Percentiles rank a stretch among this genome's conserved stretches.
phyloP scores from a whole-genome alignment of 2,888 invertebrate species.

The Malachius bipustulatus region DNA sequence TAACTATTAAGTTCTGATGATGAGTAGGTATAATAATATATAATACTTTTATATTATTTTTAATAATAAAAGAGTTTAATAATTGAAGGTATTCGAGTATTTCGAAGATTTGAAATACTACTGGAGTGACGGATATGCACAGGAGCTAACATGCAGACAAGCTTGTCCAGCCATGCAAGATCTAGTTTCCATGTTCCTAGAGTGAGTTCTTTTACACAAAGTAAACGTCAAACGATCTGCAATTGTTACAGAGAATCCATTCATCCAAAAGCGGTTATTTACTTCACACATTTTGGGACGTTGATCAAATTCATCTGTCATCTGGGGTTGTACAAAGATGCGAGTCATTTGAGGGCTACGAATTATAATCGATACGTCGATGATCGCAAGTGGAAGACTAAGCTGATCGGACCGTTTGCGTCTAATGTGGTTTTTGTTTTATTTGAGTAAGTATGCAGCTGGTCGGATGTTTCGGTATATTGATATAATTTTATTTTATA shows the following conservation, averaged over 20 bases:
- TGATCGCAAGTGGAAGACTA: slow-evolving; percentile 45
- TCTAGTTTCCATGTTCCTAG: slow-evolving; percentile 51
- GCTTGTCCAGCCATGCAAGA: slow-evolving; percentile 64
- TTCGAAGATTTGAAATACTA: slow-evolving; percentile 66
- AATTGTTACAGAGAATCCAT: slow-evolving; percentile 23
- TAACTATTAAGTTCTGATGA: too few species aligned
- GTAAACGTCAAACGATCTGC: too few species aligned
- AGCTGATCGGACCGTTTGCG: slow-evolving; percentile 65
- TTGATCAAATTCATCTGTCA: slow-evolving; percentile 62
- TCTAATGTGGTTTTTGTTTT: slow-evolving; percentile 67
- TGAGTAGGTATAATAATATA: too few species aligned
- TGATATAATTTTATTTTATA: too few species aligned
- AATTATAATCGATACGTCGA: slow-evolving; percentile 31
- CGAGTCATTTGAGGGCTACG: slow-evolving; percentile 46
- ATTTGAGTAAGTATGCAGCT: slow-evolving; percentile 25
- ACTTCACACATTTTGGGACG: slow-evolving; percentile 77
- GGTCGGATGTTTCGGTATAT: not conserved
- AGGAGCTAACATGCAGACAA: slow-evolving; percentile 57
- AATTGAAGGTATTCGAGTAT: slow-evolving; percentile 58
- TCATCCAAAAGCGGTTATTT: slow-evolving; percentile 41
- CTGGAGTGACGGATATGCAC: slow-evolving; percentile 74
- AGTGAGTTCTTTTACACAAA: too few species aligned
- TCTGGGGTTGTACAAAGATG: slow-evolving; percentile 53
- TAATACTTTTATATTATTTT: too few species aligned
- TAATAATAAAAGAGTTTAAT: too few species aligned